Evolutionary conservation across 2,888 invertebrate genomes (phyloP).

Genomic region (Mythimna ferrago): DNA sequence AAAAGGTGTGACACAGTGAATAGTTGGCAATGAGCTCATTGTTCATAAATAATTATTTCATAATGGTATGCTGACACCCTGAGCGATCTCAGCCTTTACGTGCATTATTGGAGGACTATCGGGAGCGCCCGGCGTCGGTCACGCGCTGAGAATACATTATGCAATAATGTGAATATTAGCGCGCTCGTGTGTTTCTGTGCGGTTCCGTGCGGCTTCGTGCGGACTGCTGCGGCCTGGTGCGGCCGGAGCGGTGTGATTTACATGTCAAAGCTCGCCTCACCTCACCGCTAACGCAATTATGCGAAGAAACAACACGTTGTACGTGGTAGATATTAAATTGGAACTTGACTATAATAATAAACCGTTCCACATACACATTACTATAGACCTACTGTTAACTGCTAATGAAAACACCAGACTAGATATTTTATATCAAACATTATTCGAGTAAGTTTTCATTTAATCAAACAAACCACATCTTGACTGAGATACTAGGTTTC

Average conservation of each 20-base stretch:
- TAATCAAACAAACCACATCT: slow-evolving; percentile 5
- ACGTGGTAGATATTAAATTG: slow-evolving; percentile 47
- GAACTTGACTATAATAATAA: slow-evolving; percentile 29
- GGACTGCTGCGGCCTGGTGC: neutral
- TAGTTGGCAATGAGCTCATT: neutral
- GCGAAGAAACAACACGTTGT: slow-evolving; percentile 52
- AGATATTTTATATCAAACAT: neutral
- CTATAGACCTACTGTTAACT: neutral
- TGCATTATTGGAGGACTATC: slow-evolving; percentile 26
- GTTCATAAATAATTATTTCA: neutral
- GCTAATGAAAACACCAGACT: neutral
- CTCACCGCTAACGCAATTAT: slow-evolving; percentile 51
- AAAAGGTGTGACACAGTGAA: neutral
- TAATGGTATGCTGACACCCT: slow-evolving; percentile 25
- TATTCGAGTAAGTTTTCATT: slow-evolving; percentile 5
- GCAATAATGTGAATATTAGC: slow-evolving; percentile 48
- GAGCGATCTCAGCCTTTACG: slow-evolving; percentile 42
- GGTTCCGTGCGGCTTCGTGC: slow-evolving; percentile 15
- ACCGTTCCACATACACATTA: neutral
- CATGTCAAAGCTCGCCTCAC: slow-evolving; percentile 59
- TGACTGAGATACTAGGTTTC: slow-evolving; percentile 1
- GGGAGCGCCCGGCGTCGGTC: slow-evolving; percentile 14
- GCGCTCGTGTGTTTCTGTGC: slow-evolving; percentile 16
- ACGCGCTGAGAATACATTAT: slow-evolving; percentile 46
- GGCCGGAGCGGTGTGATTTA: slow-evolving; percentile 32